Evolutionary conservation across 2,888 invertebrate genomes (phyloP), one percentile per base, ranked within the genome.

Genomic region (Lacanobia wlatinum): DNA sequence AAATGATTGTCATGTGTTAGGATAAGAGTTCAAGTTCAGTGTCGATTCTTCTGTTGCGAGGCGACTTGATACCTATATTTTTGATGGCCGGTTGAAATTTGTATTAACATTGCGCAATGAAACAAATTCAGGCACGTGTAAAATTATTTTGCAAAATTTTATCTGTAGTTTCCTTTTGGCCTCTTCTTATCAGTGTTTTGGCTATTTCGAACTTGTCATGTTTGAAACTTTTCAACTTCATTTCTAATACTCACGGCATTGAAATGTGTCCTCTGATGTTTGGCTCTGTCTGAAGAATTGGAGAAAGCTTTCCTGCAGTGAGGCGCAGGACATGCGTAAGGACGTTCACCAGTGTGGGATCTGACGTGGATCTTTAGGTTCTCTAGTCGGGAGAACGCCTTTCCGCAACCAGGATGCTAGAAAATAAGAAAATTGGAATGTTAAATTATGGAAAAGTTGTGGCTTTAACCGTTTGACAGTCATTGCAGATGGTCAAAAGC

Each of bases 241-340:
- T 43, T 7, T 52, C 8, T 52, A 5, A 48, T 43, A 97, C 98
- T 97, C 96, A 99, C 99, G 92, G 99, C 99, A 94, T 99, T 99
- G 86, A 99, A 99, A 95, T 99, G 99, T 1, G 99, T 99, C 87
- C 99, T 96, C 96, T 99, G 99, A 95, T 99, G 99, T 94, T 99
- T 99, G 10, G 99, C 99, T 66, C 99, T 96, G 92, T 99, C 99
- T 0, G 99, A 99, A 78, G 99, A 99, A 94, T 99, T 99, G 89
- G 99, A 99, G 96, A 99, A 99, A 2, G 99, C 99, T 93, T 99
- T 99, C 61, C 97, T 96, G 93, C 99, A 99, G 68, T 98, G 98
- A 0, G 98, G 97, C 84, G 98, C 98, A 84, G 99, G 99, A 89
- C 99, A 99, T 73, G 98, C 97, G 90, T 99, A 99, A 0, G 99